Percentiles rank a stretch among this genome's conserved stretches.
Evolutionary conservation across 2,888 invertebrate genomes (phyloP).

Genomic region (Leucophenga maculata): DNA sequence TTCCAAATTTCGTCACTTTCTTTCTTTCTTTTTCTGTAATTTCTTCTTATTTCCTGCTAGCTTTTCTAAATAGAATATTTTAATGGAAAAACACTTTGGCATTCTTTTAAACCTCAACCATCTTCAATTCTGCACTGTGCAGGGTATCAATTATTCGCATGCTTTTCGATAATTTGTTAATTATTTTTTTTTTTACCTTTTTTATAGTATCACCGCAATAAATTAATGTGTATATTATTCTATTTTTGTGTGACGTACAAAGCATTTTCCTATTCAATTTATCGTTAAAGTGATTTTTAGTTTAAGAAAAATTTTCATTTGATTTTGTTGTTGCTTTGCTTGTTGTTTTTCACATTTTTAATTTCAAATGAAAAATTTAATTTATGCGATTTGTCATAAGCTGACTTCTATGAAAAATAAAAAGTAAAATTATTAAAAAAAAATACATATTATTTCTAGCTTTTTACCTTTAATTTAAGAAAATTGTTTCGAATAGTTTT

Average conservation of each 20-base stretch:
- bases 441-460: not conserved
- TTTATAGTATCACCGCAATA: conserved; percentile 19
- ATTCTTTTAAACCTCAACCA: too few species aligned
- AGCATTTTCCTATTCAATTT: not conserved
- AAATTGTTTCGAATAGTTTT: too few species aligned
- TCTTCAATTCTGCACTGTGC: too few species aligned
- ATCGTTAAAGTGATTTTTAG: conserved; percentile 12
- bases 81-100: too few species aligned
- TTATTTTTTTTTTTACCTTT: conserved; percentile 9
- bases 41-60: too few species aligned
- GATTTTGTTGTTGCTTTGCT: not conserved
- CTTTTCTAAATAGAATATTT: too few species aligned
- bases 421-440: not conserved
- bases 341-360: conserved; percentile 10
- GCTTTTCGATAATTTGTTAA: not conserved
- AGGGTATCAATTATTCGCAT: not conserved
- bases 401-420: not conserved
- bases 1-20: too few species aligned
- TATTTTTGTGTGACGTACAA: conserved; percentile 18
- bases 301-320: conserved; percentile 7
- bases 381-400: conserved; percentile 6
- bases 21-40: too few species aligned
- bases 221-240: conserved; percentile 17
- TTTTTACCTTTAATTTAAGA: not conserved
- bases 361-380: not conserved